A percentile compares a stretch with the other conserved stretches of the same genome.
Conservation (phyloP, 1,140 invertebrate species). For the Euwallacea similis region DNA sequence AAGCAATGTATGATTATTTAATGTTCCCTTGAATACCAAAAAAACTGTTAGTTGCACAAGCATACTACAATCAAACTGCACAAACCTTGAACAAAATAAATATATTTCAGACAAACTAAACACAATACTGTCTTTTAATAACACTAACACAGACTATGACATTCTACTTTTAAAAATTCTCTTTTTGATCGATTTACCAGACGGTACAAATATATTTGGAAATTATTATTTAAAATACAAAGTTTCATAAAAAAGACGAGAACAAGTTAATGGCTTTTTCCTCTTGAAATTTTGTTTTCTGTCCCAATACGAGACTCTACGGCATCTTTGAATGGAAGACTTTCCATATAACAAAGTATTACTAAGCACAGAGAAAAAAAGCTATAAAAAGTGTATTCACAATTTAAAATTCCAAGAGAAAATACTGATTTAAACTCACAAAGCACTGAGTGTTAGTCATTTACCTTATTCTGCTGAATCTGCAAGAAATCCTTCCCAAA, state of each 20-base stretch:
- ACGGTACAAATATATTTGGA: too few species aligned
- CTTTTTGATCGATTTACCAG: not conserved
- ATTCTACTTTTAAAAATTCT: conserved; percentile 12
- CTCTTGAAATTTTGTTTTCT: not conserved
- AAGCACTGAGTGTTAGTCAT: conserved; percentile 17
- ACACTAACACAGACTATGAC: conserved; percentile 13
- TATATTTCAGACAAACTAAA: conserved; percentile 33
- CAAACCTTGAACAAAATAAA: conserved; percentile 28
- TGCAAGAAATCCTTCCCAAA: conserved; percentile 96
- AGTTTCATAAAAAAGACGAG: too few species aligned
- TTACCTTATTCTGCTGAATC: conserved; percentile 92
- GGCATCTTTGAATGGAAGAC: too few species aligned
- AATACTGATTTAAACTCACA: conserved; percentile 1
- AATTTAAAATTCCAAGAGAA: not conserved
- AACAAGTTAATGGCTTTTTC: not conserved
- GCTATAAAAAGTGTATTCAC: too few species aligned
- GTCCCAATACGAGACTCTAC: too few species aligned
- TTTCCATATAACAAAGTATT: too few species aligned
- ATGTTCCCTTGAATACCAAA: too few species aligned
- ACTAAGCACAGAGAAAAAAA: too few species aligned
- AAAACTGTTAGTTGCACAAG: conserved; percentile 8
- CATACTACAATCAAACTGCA: conserved; percentile 20
- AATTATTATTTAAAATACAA: too few species aligned
- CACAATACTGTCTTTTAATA: conserved; percentile 23
- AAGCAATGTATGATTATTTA: too few species aligned